Percentiles rank a stretch among this genome's conserved stretches.
These are phyloP conservation scores for Scartelaos histophorus DNA, from an alignment of 2,113 vertebrate genomes.

Conservation along the genomic window DNA sequence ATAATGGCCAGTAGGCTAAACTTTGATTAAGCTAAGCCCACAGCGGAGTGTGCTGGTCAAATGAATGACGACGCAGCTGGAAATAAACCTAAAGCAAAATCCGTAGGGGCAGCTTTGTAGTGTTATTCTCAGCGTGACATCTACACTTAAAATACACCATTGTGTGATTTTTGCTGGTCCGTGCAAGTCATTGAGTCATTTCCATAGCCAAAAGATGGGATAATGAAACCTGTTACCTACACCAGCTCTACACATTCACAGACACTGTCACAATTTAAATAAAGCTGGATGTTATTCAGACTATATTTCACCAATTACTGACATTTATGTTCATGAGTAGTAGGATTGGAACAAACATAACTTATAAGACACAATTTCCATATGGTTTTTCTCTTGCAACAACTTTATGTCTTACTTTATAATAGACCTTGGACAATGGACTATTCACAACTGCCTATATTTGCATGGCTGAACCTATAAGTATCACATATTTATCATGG, in stretches of 20 bases:
- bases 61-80: not conserved
- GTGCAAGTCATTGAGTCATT: not conserved
- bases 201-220: not conserved
- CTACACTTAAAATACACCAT: not conserved
- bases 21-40: conserved; percentile 23
- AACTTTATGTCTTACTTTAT: too few species aligned
- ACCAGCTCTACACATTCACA: not conserved
- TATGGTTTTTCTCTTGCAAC: too few species aligned
- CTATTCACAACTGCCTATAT: too few species aligned
- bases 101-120: not conserved
- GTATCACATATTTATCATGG: too few species aligned
- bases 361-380: too few species aligned
- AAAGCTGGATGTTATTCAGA: too few species aligned
- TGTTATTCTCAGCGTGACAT: not conserved
- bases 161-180: not conserved
- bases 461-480: too few species aligned
- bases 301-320: too few species aligned
- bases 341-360: too few species aligned
- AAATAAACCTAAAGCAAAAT: not conserved
- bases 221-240: not conserved
- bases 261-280: too few species aligned
- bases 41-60: conserved; percentile 11
- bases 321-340: too few species aligned
- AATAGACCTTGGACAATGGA: too few species aligned
- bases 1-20: conserved; percentile 41